Evolutionary conservation across 64 coral and sea anemone genomes (phyloP).

Genomic region (Montipora sp.): DNA sequence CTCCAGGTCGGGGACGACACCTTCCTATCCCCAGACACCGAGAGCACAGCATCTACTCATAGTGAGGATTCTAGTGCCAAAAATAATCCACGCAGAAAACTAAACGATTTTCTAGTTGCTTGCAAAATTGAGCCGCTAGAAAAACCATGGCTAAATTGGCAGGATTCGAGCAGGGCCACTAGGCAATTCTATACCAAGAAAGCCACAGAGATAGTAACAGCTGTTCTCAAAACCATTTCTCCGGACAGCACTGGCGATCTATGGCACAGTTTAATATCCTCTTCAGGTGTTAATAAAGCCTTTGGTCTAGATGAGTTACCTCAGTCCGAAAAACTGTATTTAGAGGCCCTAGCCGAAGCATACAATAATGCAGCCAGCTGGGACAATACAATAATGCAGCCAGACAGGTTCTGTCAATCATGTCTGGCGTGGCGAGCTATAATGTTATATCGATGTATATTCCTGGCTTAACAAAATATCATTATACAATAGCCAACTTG

Average conservation of each 20-base stretch:
- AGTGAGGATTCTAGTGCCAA: background rate
- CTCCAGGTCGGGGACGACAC: no score
- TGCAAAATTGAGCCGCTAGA: no score
- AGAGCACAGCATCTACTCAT: constrained; percentile 44
- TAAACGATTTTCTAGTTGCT: constrained; percentile 47
- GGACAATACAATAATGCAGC: background rate
- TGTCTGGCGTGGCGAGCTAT: background rate
- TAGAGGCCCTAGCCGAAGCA: constrained; percentile 11
- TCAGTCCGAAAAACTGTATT: constrained; percentile 9
- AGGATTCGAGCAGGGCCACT: no score
- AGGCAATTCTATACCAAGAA: no score
- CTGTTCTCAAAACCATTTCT: no score
- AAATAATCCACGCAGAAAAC: constrained; percentile 17
- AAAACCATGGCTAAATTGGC: no score
- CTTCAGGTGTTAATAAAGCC: no score
- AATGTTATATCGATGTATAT: constrained; percentile 6
- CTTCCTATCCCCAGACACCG: background rate
- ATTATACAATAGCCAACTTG: background rate
- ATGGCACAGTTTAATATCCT: no score
- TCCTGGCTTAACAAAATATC: constrained; percentile 10
- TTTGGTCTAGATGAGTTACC: background rate
- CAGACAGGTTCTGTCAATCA: constrained; percentile 10
- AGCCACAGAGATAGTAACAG: no score
- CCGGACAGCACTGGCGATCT: no score
- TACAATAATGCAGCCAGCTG: constrained; percentile 2